A percentile compares a stretch with the other conserved stretches of the same genome.
Evolutionary conservation across 2,797 vertebrate species (phyloP).

Genomic region (Centropyge bicolor): DNA sequence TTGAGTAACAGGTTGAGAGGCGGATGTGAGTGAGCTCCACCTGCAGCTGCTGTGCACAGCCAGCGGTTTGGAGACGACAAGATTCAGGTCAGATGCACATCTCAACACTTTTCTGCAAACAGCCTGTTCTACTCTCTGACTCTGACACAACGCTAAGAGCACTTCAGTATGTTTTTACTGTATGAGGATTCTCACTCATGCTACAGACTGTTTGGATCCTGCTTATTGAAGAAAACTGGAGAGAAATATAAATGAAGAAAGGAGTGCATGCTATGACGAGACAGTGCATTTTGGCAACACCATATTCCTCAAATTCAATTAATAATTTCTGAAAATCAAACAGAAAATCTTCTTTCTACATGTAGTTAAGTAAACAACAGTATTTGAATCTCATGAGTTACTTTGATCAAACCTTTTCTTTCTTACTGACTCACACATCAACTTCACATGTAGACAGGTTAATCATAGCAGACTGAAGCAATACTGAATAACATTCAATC

Average conservation of each 20-base stretch:
- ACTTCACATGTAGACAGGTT: background rate
- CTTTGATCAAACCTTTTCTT: background rate
- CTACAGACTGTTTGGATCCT: background rate
- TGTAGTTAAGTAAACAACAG: background rate
- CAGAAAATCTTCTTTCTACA: background rate
- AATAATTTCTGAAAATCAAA: background rate
- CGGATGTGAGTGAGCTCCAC: constrained; percentile 68
- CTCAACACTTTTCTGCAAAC: constrained; percentile 36
- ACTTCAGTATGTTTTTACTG: background rate
- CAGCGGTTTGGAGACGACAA: constrained; percentile 42
- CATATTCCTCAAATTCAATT: background rate
- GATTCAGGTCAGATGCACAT: constrained; percentile 61
- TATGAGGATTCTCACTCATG: background rate
- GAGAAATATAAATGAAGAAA: background rate
- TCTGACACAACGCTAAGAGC: background rate
- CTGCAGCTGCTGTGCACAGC: constrained; percentile 68
- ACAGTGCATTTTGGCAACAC: background rate
- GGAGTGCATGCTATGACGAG: background rate
- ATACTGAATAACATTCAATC: background rate
- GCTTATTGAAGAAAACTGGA: background rate
- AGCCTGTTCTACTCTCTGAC: background rate
- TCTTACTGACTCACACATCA: background rate
- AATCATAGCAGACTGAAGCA: background rate
- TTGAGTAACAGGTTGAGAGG: constrained; percentile 42
- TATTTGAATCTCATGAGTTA: too few species aligned